Base-by-base conservation (phyloP, 2,888 invertebrate species). In the Tupiocoris notatus region DNA sequence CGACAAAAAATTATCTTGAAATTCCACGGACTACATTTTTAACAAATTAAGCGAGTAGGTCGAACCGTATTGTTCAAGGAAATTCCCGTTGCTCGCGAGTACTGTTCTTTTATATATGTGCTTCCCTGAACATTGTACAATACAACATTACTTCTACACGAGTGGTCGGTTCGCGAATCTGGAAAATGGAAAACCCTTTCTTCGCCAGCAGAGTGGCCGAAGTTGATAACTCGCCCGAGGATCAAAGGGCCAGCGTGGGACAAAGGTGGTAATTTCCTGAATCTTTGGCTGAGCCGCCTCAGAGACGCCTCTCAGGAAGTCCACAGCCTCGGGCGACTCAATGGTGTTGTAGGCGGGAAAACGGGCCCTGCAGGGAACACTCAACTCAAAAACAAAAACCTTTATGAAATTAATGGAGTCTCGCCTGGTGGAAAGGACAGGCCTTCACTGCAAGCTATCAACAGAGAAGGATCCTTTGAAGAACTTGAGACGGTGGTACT, bases 221-320 rank as follows among this genome's bases (percentile, higher is more conserved):
- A 68, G 61, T 56, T 59, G 75, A 61, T 57, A 59, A 63, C 64
- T 63, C n/a, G 39, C 20, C 54, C 22, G 57, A 57, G 67, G 67
- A 67, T 67, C 67, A 67, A 67, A 67, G 67, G 70, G 70, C 59
- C 17, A 24, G 22, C n/a, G 12, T 39, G 22, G 68, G 70, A 70
- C 70, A 70, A 70, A 70, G 70, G 70, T 70, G 70, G 70, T 59
- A 70, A 70, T 70, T 70, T 70, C 70, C 70, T 70, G 70, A 59
- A 39, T 65, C 39, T 25, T 17, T 17, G 65, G 25, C n/a, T 7
- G 1, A 65, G n/a, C 22, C 39, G 25, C n/a, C 22, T 21, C 63
- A 21, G 39, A 39, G 39, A 39, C 39, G 39, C 39, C 39, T 39
- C 12, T 39, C 39, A 39, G 39, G 39, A 39, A 39, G 39, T 39